phyloP scores from a whole-genome alignment of 2,113 vertebrate species.

The Orcinus orca region DNA sequence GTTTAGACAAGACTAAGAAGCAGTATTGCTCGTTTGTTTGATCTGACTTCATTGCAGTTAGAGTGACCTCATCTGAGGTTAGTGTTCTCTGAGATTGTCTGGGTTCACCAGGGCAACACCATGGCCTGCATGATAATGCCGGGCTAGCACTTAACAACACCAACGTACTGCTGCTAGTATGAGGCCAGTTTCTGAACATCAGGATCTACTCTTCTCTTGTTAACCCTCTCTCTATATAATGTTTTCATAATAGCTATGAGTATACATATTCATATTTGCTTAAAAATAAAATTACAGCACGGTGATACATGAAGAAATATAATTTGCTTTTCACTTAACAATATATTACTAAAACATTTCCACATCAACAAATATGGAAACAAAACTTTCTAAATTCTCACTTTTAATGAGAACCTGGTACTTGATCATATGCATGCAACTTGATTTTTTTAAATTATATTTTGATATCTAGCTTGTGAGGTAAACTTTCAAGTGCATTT shows the following conservation, averaged over 20 bases:
- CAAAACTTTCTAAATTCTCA: not conserved
- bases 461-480: not conserved
- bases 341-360: not conserved
- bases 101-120: not conserved
- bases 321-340: not conserved
- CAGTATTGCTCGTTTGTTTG: not conserved
- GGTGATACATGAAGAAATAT: not conserved
- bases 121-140: not conserved
- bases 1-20: not conserved
- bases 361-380: not conserved
- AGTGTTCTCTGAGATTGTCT: not conserved
- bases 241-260: not conserved
- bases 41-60: not conserved
- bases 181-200: not conserved
- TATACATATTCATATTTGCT: not conserved
- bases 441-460: not conserved
- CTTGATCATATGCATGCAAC: not conserved
- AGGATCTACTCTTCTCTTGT: not conserved
- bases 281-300: not conserved
- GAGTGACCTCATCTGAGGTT: too few species aligned
- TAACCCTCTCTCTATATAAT: not conserved
- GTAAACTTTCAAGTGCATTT: not conserved
- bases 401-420: not conserved
- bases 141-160: not conserved
- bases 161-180: accelerated